phyloP scores from a whole-genome alignment of 2,797 vertebrate genomes.

The Chelon auratus region DNA sequence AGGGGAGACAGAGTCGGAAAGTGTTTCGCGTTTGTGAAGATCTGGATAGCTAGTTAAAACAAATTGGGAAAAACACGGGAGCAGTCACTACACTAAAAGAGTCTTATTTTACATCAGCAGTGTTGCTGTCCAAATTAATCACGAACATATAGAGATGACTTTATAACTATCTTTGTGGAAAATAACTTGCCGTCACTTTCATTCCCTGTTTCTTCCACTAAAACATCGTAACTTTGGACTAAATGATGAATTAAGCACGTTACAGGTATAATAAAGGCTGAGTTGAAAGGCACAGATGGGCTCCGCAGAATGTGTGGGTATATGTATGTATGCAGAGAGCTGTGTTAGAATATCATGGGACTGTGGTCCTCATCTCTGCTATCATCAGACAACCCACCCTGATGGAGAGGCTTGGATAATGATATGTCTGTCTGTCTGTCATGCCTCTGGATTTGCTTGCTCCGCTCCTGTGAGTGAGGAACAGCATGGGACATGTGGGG shows the following conservation, averaged over 20 bases:
- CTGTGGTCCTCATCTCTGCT: slow-evolving; percentile 71
- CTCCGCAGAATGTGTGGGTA: slow-evolving; percentile 42
- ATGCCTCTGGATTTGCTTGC: slow-evolving; percentile 68
- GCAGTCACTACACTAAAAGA: slow-evolving; percentile 8
- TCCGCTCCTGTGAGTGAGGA: slow-evolving; percentile 68
- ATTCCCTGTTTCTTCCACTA: slow-evolving; percentile 6
- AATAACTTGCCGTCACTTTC: slow-evolving; percentile 9
- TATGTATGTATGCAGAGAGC: slow-evolving; percentile 71
- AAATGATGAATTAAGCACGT: slow-evolving; percentile 6
- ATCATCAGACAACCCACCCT: slow-evolving; percentile 73
- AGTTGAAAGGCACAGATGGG: slow-evolving; percentile 44
- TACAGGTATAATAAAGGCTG: slow-evolving; percentile 39
- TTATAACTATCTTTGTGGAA: slow-evolving; percentile 23
- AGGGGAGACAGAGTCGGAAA: slow-evolving; percentile 46
- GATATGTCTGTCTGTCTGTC: slow-evolving; percentile 68
- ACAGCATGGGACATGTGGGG: slow-evolving; percentile 74
- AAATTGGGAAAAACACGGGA: slow-evolving; percentile 13
- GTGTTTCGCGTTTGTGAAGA: slow-evolving; percentile 43
- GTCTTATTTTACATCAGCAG: slow-evolving; percentile 5
- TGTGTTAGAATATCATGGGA: slow-evolving; percentile 63
- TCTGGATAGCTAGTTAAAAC: slow-evolving; percentile 30
- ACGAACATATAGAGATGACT: slow-evolving; percentile 11
- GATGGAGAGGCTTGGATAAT: slow-evolving; percentile 81
- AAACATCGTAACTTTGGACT: slow-evolving; percentile 10
- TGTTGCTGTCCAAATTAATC: slow-evolving; percentile 1